phyloP scores from a whole-genome alignment of 2,113 vertebrate genomes.

The Austrofundulus limnaeus region DNA sequence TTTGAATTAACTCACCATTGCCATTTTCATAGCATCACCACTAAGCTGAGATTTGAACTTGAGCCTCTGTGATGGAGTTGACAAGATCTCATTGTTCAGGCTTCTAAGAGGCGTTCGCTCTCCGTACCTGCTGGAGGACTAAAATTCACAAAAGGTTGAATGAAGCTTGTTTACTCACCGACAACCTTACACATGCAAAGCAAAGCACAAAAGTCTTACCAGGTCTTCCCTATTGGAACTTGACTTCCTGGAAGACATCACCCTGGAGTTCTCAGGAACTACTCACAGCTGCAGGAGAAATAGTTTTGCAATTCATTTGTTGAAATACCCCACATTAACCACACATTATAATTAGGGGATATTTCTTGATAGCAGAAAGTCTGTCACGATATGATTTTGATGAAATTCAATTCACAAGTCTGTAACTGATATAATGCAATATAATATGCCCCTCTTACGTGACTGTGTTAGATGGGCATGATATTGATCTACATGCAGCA shows the following conservation, averaged over 20 bases:
- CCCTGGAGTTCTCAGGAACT: slow-evolving; percentile 4
- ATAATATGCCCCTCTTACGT: too few species aligned
- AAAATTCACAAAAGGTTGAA: slow-evolving; percentile 7
- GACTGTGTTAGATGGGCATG: too few species aligned
- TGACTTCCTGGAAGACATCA: slow-evolving; percentile 49
- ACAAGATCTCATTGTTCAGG: slow-evolving; percentile 61
- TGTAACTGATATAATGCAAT: too few species aligned
- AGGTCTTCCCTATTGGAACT: slow-evolving; percentile 26
- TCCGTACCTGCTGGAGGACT: slow-evolving; percentile 47
- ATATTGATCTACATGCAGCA: too few species aligned
- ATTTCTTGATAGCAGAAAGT: too few species aligned
- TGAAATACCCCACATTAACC: too few species aligned
- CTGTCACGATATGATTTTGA: too few species aligned
- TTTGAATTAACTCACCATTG: slow-evolving; percentile 33
- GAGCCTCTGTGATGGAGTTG: slow-evolving; percentile 25
- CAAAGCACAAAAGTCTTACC: slow-evolving; percentile 42
- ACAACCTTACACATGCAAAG: neutral
- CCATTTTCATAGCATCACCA: slow-evolving; percentile 18
- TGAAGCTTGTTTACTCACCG: neutral
- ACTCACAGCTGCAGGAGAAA: slow-evolving; percentile 6
- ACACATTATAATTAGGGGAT: too few species aligned
- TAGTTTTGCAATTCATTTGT: too few species aligned
- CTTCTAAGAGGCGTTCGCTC: slow-evolving; percentile 65
- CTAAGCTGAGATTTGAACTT: slow-evolving; percentile 35
- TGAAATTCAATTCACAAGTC: too few species aligned